A percentile compares a stretch with the other conserved stretches of the same genome.
phyloP scores from a whole-genome alignment of 2,797 vertebrate species.

The Chromis chromis region DNA sequence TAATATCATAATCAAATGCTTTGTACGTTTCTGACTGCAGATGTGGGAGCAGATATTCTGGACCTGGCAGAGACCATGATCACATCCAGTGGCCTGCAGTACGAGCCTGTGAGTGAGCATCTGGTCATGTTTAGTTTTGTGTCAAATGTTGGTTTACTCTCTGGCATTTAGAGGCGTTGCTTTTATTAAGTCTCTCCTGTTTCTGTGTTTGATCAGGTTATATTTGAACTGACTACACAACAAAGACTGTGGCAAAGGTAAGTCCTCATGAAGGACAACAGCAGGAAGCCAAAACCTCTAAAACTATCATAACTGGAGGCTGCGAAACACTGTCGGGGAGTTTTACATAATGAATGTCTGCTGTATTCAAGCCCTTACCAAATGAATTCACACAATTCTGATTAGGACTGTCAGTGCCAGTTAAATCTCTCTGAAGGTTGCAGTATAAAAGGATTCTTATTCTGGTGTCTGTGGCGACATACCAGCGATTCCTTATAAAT shows the following conservation, averaged over 20 bases:
- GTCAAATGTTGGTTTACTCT: neutral
- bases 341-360: too few species aligned
- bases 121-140: neutral
- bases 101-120: conserved; percentile 90
- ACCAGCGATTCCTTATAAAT: too few species aligned
- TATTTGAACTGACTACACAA: conserved; percentile 93
- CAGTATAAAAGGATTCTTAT: too few species aligned
- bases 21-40: conserved; percentile 70
- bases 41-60: conserved; percentile 96
- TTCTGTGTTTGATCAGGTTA: conserved; percentile 83
- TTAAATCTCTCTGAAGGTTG: too few species aligned
- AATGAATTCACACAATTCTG: too few species aligned
- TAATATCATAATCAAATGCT: neutral
- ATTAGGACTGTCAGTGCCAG: too few species aligned
- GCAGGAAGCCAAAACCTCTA: neutral
- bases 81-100: conserved; percentile 91
- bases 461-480: too few species aligned
- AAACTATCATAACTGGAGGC: neutral
- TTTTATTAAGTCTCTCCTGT: neutral
- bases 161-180: neutral
- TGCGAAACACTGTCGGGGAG: too few species aligned
- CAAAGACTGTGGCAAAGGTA: conserved; percentile 97
- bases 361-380: too few species aligned
- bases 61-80: conserved; percentile 99
- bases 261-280: neutral